Evolutionary conservation across 2,113 vertebrate species (phyloP), one percentile per base, ranked within the genome.

Genomic region (Oreochromis niloticus): DNA sequence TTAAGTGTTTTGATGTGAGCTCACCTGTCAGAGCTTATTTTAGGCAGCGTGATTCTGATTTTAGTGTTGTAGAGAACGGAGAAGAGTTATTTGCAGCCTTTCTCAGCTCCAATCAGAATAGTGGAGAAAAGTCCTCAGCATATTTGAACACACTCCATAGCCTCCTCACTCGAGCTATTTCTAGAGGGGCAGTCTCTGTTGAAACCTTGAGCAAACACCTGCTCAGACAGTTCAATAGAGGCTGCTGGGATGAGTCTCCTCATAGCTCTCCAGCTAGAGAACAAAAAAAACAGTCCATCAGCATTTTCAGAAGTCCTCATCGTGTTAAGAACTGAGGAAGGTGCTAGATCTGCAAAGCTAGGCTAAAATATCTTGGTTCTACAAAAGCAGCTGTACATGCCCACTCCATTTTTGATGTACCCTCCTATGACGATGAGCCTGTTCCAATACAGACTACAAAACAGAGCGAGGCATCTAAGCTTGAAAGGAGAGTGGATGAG

Each of bases 371-470:
- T n/a, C 17, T 66, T 36, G 17, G 61, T 17, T 11, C 22, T 14
- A 32, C 39, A 46, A 84, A 84, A 27, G 83, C 83, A 57, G 19
- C 17, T 13, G 36, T 39, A 46, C 16, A 78, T 57, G 66, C 82
- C 32, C 34, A 83, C 9, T 19, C 36, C 3, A 7, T 83, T 8
- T 78, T 57, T 30, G 1, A 56, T 11, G 12, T 34, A 11, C 46
- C 46, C n/a, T 71, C 63, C 5, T 78, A 54, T 54, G 50, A 73
- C 34, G 39, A 17, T 46, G 19, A 78, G 0, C 54, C 52, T 57
- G 52, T 34, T 52, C 22, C 30, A 30, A 9, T n/a, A 54, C 41
- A 39, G 0, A 56, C 3, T 17, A 75, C 24, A 32, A 75, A 57
- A n/a, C 9, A 55, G 14, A 55, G 54, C 1, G 0, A 55, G 10